Base-by-base conservation (phyloP, 2,888 invertebrate genomes). In the Bellardia pandia region DNA sequence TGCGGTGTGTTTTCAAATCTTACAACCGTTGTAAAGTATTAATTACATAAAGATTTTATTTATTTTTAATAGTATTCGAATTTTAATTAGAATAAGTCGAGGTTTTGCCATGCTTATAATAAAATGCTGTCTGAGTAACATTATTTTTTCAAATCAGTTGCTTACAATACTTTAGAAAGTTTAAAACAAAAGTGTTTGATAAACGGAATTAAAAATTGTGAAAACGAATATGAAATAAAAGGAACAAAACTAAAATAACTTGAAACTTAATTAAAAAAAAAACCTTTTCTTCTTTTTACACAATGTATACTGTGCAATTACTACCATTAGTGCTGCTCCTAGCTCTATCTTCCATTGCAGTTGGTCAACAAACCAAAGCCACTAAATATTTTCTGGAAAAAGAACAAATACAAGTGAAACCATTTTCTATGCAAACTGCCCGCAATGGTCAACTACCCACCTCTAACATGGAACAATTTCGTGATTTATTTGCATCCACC, bases 381-480 rank as follows among this genome's bases (percentile, higher is more conserved):
- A 81, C 66, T 42, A 80, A 85, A 13, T 81, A 77, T 77, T 87
- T 86, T 53, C 69, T 78, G 0, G 8, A 82, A 11, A 84, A 88
- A 62, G 13, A 62, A 5, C 66, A 86, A n/a, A 74, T 48, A 30
- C 16, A 80, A 69, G 4, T 53, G 1, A 69, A 79, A 75, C 56
- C 53, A 30, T 88, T 42, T 9, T 71, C 74, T 0, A 53, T 90
- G 0, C 78, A 85, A 0, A 64, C 58, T 0, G 62, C 88, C 14
- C 58, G 89, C 0, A 90, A 89, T 40, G 90, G 89, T 0, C 76
- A 90, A 33, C 77, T 89, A 2, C 85, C 77, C 7, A 89, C 89
- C n/a, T 91, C 92, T 9, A 78, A 90, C 74, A 66, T 91, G 4
- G 92, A 92, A 80, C 83, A 72, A 4, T 88, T 89, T 37, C 90